A percentile compares a stretch with the other conserved stretches of the same genome.
These are phyloP conservation scores for Passer montanus DNA, from an alignment of 2,113 vertebrate species.

Conservation along the genomic window DNA sequence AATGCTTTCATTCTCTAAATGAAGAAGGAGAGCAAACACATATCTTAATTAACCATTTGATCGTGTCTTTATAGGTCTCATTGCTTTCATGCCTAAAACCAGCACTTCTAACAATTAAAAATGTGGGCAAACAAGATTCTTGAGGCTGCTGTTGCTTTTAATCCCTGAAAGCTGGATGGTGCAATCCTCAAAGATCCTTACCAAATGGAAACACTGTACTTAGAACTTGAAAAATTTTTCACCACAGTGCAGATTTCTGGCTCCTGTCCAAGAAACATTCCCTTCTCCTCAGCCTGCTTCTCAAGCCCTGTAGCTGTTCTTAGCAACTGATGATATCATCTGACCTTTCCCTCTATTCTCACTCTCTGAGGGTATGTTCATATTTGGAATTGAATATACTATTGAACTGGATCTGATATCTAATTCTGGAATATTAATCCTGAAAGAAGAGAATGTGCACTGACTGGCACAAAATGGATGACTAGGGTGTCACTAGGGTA, in stretches of 20 bases:
- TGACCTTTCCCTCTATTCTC: constrained; percentile 23
- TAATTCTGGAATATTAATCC: not conserved
- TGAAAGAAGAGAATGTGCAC: not conserved
- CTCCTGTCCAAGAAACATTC: not conserved
- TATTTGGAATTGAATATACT: not conserved
- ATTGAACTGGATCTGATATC: not conserved
- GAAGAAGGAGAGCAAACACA: not conserved
- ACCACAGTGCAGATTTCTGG: not conserved
- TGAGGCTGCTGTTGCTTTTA: not conserved
- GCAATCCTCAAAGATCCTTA: not conserved
- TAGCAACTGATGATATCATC: not conserved
- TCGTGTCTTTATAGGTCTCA: not conserved
- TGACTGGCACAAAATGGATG: not conserved
- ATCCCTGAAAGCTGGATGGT: not conserved
- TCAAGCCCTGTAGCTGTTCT: not conserved
- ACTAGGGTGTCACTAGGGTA: not conserved
- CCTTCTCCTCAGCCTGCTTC: not conserved
- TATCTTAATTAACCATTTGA: not conserved
- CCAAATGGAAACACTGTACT: not conserved
- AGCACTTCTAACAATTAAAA: not conserved
- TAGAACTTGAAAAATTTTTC: not conserved
- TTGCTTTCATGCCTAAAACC: not conserved
- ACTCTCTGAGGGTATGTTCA: not conserved
- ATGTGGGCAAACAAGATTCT: not conserved
- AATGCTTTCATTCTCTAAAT: not conserved